Conservation (phyloP, 2,888 invertebrate genomes). For the Clistopyga incitator region DNA sequence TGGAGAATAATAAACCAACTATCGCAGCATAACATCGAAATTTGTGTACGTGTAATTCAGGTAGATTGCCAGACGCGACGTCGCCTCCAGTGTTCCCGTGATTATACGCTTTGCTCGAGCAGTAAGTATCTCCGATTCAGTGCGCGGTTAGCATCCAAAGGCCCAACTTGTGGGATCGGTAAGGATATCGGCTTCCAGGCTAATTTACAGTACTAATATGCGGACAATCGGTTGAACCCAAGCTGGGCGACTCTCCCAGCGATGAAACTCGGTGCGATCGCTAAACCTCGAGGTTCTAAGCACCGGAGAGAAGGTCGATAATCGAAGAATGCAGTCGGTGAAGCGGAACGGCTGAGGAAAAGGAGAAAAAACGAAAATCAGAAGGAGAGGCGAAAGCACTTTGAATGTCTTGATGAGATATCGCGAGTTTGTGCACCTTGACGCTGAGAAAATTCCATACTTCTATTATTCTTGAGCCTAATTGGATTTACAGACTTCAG, state of each 20-base stretch:
- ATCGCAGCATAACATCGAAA: slow-evolving; percentile 61
- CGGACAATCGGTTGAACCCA: background rate
- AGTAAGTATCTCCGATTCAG: slow-evolving; percentile 4
- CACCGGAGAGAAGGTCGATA: slow-evolving; percentile 66
- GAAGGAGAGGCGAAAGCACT: slow-evolving; percentile 49
- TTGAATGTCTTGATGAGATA: slow-evolving; percentile 40
- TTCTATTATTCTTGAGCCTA: background rate
- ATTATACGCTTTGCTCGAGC: background rate
- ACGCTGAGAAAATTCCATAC: slow-evolving; percentile 8
- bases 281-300: slow-evolving; percentile 41
- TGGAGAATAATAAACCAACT: slow-evolving; percentile 57
- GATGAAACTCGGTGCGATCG: slow-evolving; percentile 55
- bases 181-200: background rate
- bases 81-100: background rate
- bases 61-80: slow-evolving; percentile 46
- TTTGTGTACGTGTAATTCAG: slow-evolving; percentile 63
- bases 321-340: slow-evolving; percentile 71
- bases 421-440: slow-evolving; percentile 1
- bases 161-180: background rate
- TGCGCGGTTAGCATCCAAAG: background rate
- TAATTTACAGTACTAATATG: background rate
- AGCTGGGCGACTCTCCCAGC: slow-evolving; percentile 27
- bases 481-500: too few relatives aligned
- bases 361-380: slow-evolving; percentile 34
- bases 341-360: slow-evolving; percentile 57